A percentile compares a stretch with the other conserved stretches of the same genome.
phyloP scores from a whole-genome alignment of 2,113 vertebrate genomes.

The Odocoileus virginianus region DNA sequence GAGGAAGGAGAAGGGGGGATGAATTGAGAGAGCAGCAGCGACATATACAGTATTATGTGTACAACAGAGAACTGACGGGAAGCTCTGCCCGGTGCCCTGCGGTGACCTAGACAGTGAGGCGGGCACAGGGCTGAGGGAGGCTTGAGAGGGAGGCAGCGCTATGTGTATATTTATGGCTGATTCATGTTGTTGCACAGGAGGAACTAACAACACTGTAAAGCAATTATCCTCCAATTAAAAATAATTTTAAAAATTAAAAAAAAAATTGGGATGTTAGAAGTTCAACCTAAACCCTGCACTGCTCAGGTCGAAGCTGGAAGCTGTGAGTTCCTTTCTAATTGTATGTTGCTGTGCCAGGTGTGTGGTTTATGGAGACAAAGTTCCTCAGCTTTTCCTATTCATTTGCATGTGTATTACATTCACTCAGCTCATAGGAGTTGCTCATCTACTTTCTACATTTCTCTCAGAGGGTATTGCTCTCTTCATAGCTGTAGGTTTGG shows the following conservation, averaged over 20 bases:
- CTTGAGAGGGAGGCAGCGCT: not conserved
- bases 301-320: not conserved
- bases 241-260: not conserved
- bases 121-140: not conserved
- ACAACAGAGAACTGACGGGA: not conserved
- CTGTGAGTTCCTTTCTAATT: not conserved
- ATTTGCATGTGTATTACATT: not conserved
- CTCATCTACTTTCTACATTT: not conserved
- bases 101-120: not conserved
- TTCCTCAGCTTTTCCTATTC: not conserved
- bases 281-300: not conserved
- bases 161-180: not conserved
- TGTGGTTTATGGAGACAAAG: not conserved
- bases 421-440: not conserved
- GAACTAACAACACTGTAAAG: not conserved
- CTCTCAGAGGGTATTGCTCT: not conserved
- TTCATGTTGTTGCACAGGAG: not conserved
- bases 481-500: not conserved
- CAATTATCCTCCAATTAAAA: not conserved
- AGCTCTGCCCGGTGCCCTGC: rapidly evolving
- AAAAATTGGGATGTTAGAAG: not conserved
- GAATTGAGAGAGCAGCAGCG: not conserved
- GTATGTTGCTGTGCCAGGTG: not conserved
- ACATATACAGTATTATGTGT: not conserved
- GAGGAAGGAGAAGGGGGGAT: not conserved